A percentile compares a stretch with the other conserved stretches of the same genome.
These are phyloP conservation scores for Arge pagana DNA, from an alignment of 2,888 invertebrate genomes.

Conservation along the genomic window DNA sequence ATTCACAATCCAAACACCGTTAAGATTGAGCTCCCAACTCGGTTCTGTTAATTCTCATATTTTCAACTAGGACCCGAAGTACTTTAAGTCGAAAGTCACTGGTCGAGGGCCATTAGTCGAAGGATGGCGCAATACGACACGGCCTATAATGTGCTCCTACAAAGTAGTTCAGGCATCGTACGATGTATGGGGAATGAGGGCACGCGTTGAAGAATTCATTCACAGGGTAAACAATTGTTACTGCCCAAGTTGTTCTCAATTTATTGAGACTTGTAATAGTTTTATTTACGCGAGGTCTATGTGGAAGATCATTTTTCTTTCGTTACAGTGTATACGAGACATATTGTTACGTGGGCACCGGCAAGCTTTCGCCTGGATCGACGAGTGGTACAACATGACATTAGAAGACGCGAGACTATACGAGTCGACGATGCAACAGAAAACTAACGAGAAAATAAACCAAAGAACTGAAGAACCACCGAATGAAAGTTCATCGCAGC, in stretches of 20 bases:
- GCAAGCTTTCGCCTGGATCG: slow-evolving; percentile 93
- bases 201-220: slow-evolving; percentile 84
- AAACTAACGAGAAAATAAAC: slow-evolving; percentile 74
- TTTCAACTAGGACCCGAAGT: slow-evolving; percentile 70
- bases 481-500: slow-evolving; percentile 24
- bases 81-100: slow-evolving; percentile 81
- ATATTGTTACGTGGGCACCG: slow-evolving; percentile 84
- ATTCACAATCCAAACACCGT: no score
- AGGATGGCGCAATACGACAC: slow-evolving; percentile 76
- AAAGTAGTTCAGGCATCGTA: slow-evolving; percentile 85
- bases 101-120: slow-evolving; percentile 82
- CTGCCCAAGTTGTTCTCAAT: no score
- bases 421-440: slow-evolving; percentile 78
- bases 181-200: slow-evolving; percentile 92
- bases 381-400: slow-evolving; percentile 88
- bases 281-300: slow-evolving; percentile 9
- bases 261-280: no score
- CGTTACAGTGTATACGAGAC: slow-evolving; percentile 80
- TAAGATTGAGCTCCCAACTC: no score
- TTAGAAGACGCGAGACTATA: slow-evolving; percentile 83
- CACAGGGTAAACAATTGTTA: slow-evolving; percentile 67
- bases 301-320: slow-evolving; percentile 35
- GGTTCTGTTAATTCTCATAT: background rate
- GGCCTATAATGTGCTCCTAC: slow-evolving; percentile 93
- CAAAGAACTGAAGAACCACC: slow-evolving; percentile 35